Evolutionary conservation across 1,140 invertebrate genomes (phyloP).

Genomic region (Micrasema minimum): DNA sequence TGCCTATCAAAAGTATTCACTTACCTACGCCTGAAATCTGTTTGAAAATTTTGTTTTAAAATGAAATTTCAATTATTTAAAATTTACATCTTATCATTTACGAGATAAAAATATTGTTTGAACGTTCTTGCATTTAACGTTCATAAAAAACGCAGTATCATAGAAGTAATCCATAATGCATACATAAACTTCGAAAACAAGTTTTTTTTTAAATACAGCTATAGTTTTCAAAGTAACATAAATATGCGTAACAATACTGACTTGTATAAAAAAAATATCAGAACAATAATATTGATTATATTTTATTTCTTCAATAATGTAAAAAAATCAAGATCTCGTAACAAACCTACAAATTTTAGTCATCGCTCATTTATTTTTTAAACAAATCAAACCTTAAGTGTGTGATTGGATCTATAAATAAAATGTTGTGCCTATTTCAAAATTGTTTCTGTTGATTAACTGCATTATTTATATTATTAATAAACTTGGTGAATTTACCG

Average conservation of each 20-base stretch:
- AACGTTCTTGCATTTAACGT: no score
- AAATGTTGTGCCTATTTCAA: conserved; percentile 33
- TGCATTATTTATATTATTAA: neutral
- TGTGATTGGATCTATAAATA: conserved; percentile 16
- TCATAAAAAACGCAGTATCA: no score
- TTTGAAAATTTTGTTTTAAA: conserved; percentile 2
- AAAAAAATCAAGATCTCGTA: neutral
- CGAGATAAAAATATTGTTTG: no score
- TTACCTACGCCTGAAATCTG: neutral
- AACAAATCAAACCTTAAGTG: conserved; percentile 26
- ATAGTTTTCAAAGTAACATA: no score
- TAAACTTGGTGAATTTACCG: neutral
- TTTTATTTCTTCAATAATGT: no score
- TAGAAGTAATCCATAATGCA: no score
- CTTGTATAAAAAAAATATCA: no score
- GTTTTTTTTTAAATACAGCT: no score
- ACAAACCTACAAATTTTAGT: neutral
- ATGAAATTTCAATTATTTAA: neutral
- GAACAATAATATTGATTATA: no score
- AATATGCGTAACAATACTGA: no score
- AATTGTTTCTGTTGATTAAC: neutral
- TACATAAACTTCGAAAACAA: no score
- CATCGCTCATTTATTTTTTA: conserved; percentile 16
- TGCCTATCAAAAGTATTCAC: conserved; percentile 15
- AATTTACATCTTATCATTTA: no score